Conservation (phyloP, 2,888 invertebrate species). For the Caenorhabditis afra region DNA sequence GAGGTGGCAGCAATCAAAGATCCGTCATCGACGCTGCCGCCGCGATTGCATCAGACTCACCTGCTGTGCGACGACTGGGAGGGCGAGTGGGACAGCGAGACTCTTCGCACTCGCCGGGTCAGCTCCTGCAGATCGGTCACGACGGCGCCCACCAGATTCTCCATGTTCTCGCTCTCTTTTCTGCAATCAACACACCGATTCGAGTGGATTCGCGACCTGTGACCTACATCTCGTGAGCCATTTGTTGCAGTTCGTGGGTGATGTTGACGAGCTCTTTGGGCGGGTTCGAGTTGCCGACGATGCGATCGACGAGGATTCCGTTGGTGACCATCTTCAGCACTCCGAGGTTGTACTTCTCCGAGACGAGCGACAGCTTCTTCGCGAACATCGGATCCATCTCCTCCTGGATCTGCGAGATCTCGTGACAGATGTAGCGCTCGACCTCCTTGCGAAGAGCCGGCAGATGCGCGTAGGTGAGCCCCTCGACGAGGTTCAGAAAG, state of each 20-base stretch:
- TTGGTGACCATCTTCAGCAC: constrained; percentile 77
- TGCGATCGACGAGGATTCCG: constrained; percentile 67
- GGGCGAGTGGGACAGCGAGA: constrained; percentile 69
- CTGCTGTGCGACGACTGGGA: constrained; percentile 63
- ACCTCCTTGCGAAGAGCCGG: constrained; percentile 76
- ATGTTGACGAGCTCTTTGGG: constrained; percentile 67
- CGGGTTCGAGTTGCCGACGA: constrained; percentile 66
- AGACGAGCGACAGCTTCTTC: constrained; percentile 75
- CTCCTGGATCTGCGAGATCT: constrained; percentile 68
- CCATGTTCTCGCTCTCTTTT: constrained; percentile 52
- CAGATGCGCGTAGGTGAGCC: constrained; percentile 72
- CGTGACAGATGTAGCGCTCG: constrained; percentile 77
- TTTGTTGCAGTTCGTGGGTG: constrained; percentile 65
- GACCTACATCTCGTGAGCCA: constrained; percentile 65
- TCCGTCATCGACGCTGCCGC: no score
- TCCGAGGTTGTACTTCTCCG: constrained; percentile 75
- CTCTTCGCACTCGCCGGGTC: constrained; percentile 71
- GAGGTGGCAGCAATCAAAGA: no score
- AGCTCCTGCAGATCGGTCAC: constrained; percentile 77
- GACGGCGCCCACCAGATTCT: constrained; percentile 73
- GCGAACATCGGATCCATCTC: constrained; percentile 73
- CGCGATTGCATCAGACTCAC: constrained; percentile 20
- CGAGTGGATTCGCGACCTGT: no score
- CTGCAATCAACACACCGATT: no score
- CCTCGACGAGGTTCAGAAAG: constrained; percentile 74